Conservation (phyloP, 2,113 vertebrate genomes). For the Nothocercus nigrocapillus region DNA sequence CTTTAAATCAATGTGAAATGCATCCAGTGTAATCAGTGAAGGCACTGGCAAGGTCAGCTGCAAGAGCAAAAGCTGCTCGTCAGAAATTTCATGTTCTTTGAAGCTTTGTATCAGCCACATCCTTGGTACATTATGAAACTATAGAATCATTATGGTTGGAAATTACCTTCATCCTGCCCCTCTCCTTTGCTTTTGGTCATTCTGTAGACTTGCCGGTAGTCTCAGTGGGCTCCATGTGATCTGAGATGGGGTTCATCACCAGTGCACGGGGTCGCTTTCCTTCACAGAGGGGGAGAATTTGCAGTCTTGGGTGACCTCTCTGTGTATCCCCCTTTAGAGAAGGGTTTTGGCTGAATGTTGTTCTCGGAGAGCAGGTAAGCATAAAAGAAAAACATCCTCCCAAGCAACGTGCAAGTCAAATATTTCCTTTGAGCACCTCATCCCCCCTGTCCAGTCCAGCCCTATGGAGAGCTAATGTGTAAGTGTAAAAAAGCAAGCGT, state of each 20-base stretch:
- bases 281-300: not conserved
- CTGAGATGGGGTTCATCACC: not conserved
- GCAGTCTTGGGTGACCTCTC: not conserved
- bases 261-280: not conserved
- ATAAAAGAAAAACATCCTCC: not conserved
- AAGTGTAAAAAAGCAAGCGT: not conserved
- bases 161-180: too few species aligned
- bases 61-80: not conserved
- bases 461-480: not conserved
- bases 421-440: not conserved
- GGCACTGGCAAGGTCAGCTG: not conserved
- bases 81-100: not conserved
- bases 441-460: not conserved
- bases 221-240: not conserved
- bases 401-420: not conserved
- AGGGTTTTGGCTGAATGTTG: not conserved
- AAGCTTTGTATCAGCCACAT: not conserved
- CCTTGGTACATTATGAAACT: not conserved
- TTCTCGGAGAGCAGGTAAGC: not conserved
- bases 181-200: not conserved
- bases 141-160: too few species aligned
- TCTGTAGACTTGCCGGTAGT: not conserved
- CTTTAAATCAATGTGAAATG: not conserved
- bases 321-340: not conserved
- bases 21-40: not conserved